A percentile compares a stretch with the other conserved stretches of the same genome.
phyloP scores from a whole-genome alignment of 2,113 vertebrate species.

The Pongo abelii region DNA sequence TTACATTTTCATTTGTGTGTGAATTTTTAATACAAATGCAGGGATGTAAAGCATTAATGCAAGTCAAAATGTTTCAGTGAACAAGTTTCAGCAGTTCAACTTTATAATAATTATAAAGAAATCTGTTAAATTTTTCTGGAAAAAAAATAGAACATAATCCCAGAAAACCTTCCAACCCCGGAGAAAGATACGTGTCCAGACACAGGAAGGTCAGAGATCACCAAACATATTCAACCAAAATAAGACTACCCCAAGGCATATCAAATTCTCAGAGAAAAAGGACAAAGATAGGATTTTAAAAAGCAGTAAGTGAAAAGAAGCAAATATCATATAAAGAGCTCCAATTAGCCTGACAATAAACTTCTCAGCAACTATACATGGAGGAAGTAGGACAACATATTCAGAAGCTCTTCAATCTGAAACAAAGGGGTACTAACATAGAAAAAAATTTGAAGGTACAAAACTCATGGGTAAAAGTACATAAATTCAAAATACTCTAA shows the following conservation, averaged over 20 bases:
- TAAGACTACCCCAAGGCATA: not conserved
- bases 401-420: not conserved
- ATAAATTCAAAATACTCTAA: not conserved
- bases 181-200: not conserved
- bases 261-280: not conserved
- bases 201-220: not conserved
- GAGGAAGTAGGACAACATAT: not conserved
- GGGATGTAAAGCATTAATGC: too few relatives aligned
- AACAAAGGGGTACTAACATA: not conserved
- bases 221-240: not conserved
- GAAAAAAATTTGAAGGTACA: not conserved
- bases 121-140: too few relatives aligned
- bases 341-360: not conserved
- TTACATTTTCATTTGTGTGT: too few relatives aligned
- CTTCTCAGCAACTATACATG: not conserved
- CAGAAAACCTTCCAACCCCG: not conserved
- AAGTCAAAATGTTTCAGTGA: too few relatives aligned
- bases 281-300: not conserved
- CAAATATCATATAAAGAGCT: not conserved
- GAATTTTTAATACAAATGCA: too few relatives aligned
- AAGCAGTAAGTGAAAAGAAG: not conserved
- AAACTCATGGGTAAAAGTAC: not conserved
- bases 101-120: too few relatives aligned
- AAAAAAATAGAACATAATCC: too few relatives aligned
- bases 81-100: too few relatives aligned